A percentile compares a stretch with the other conserved stretches of the same genome.
Evolutionary conservation across 2,888 invertebrate genomes (phyloP).

Genomic region (Tyria jacobaeae): DNA sequence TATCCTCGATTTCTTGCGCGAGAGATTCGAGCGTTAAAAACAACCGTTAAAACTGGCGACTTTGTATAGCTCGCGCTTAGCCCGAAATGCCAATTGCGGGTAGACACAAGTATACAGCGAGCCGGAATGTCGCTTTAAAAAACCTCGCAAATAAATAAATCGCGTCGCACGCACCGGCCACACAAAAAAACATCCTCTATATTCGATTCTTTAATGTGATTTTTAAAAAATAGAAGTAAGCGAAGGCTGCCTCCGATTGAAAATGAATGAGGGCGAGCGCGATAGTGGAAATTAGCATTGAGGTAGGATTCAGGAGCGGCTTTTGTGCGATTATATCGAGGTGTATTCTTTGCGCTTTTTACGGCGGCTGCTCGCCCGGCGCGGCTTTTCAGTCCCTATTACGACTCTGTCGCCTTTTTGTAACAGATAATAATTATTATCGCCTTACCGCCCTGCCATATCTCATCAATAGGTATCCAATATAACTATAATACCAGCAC

Average conservation of each 20-base stretch:
- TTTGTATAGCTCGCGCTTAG: constrained; percentile 85
- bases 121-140: constrained; percentile 86
- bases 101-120: constrained; percentile 86
- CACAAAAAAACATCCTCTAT: constrained; percentile 81
- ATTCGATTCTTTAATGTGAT: constrained; percentile 87
- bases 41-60: constrained; percentile 85
- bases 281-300: constrained; percentile 88
- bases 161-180: constrained; percentile 83
- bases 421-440: constrained; percentile 81
- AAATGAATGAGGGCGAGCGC: constrained; percentile 86
- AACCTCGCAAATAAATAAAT: constrained; percentile 86
- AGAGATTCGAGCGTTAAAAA: constrained; percentile 85
- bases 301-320: constrained; percentile 85
- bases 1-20: constrained; percentile 83
- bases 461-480: constrained; percentile 51
- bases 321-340: constrained; percentile 87
- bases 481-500: constrained; percentile 18
- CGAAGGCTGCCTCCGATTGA: constrained; percentile 83
- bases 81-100: constrained; percentile 86
- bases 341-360: constrained; percentile 87
- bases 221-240: constrained; percentile 83
- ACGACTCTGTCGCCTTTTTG: constrained; percentile 81
- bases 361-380: constrained; percentile 75
- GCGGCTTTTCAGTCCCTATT: constrained; percentile 78
- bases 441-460: constrained; percentile 64